Evolutionary conservation across 1,140 invertebrate species (phyloP).

Genomic region (Bombus confusus): DNA sequence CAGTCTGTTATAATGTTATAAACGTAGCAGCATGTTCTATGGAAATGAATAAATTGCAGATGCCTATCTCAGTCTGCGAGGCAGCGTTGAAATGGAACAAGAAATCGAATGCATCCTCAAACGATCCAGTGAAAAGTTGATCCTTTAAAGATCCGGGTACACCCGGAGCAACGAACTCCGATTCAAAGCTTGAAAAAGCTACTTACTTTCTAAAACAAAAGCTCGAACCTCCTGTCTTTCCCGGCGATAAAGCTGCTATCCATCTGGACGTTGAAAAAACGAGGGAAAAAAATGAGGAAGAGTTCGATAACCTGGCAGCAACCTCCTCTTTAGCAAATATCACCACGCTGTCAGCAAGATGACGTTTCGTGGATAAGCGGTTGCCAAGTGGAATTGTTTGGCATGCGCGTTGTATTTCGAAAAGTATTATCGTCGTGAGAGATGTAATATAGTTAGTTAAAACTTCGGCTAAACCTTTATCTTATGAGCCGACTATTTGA

Average conservation of each 20-base stretch:
- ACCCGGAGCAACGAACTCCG: background rate
- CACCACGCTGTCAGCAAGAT: background rate
- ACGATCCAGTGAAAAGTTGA: background rate
- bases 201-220: slow-evolving; percentile 29
- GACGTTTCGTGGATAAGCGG: slow-evolving; percentile 28
- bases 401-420: slow-evolving; percentile 33
- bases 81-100: background rate
- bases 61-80: background rate
- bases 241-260: background rate
- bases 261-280: background rate
- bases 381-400: slow-evolving; percentile 45
- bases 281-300: too few relatives aligned
- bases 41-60: background rate
- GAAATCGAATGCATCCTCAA: too few relatives aligned
- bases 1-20: background rate
- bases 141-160: background rate
- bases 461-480: background rate
- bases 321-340: background rate
- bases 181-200: background rate
- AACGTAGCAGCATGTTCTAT: background rate
- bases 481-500: too few relatives aligned
- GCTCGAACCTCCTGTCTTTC: background rate
- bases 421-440: background rate
- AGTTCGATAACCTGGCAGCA: slow-evolving; percentile 29
- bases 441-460: background rate